phyloP scores from a whole-genome alignment of 2,113 vertebrate genomes.

The Hyperoodon ampullatus region DNA sequence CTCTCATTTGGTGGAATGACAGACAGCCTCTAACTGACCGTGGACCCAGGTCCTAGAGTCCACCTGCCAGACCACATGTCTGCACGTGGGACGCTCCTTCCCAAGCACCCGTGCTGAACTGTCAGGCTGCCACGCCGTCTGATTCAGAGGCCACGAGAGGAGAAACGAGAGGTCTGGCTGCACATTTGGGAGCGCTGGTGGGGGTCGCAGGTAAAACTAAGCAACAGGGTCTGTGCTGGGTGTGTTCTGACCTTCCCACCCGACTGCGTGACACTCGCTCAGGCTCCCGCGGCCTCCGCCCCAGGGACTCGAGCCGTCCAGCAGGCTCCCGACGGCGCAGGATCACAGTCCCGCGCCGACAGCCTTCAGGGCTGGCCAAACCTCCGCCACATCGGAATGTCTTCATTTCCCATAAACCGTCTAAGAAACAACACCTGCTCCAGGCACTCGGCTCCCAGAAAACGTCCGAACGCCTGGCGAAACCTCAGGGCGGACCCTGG shows the following conservation, averaged over 20 bases:
- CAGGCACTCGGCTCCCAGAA: not conserved
- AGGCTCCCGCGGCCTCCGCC: not conserved
- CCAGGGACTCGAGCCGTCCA: not conserved
- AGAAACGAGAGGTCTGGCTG: not conserved
- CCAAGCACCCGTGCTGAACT: not conserved
- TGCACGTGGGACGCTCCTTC: not conserved
- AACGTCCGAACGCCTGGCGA: not conserved
- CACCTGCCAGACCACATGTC: not conserved
- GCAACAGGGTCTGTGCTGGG: not conserved
- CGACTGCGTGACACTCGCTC: not conserved
- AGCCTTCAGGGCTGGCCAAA: not conserved
- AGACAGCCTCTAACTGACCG: not conserved
- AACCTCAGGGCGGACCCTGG: not conserved
- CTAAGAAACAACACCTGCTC: not conserved
- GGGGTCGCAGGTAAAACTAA: not conserved
- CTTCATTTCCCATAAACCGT: not conserved
- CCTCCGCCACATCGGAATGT: not conserved
- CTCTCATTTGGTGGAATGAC: not conserved
- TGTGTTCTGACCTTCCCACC: not conserved
- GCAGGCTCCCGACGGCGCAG: not conserved
- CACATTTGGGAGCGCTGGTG: not conserved
- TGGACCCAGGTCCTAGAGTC: too few species aligned
- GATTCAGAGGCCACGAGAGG: not conserved
- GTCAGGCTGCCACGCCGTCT: rapidly evolving
- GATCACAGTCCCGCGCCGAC: rapidly evolving